Evolutionary conservation across 2,797 vertebrate species (phyloP).

Genomic region (Anabas testudineus): DNA sequence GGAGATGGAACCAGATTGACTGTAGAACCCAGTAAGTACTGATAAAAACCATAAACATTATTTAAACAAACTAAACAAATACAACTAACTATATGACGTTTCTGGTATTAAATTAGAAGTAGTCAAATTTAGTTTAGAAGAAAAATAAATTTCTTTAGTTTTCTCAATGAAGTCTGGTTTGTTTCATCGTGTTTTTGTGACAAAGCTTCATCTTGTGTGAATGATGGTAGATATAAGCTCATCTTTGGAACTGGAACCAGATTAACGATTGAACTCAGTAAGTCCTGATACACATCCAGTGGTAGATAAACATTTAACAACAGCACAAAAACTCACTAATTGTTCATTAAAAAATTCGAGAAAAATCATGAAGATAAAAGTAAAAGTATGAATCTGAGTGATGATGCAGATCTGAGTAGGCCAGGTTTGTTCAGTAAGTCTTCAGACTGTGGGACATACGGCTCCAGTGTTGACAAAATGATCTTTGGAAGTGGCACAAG

Average conservation of each 20-base stretch:
- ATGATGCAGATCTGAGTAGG: background rate
- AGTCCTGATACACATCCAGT: too few species aligned
- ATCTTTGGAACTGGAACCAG: conserved; percentile 18
- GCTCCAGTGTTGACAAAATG: background rate
- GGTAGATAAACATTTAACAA: too few species aligned
- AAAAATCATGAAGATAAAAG: too few species aligned
- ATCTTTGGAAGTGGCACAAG: conserved; percentile 55
- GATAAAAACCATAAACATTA: too few species aligned
- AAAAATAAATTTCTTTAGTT: too few species aligned
- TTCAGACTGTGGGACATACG: conserved; percentile 49
- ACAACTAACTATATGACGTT: too few species aligned
- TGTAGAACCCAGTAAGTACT: conserved; percentile 4
- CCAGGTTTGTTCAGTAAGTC: conserved; percentile 35
- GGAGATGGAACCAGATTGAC: conserved; percentile 3
- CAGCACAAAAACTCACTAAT: too few species aligned
- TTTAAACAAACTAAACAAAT: too few species aligned
- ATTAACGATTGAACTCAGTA: conserved; percentile 8
- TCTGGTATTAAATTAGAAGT: too few species aligned
- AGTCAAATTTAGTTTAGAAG: too few species aligned
- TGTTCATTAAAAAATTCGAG: too few species aligned
- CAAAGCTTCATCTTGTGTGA: conserved; percentile 11
- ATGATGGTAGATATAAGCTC: background rate
- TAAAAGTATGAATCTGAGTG: too few species aligned
- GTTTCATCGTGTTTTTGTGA: background rate
- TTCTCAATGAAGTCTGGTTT: background rate